Percentiles rank a stretch among this genome's conserved stretches.
Conservation (phyloP, 2,888 invertebrate genomes). For the Tenthredo mesomela region DNA sequence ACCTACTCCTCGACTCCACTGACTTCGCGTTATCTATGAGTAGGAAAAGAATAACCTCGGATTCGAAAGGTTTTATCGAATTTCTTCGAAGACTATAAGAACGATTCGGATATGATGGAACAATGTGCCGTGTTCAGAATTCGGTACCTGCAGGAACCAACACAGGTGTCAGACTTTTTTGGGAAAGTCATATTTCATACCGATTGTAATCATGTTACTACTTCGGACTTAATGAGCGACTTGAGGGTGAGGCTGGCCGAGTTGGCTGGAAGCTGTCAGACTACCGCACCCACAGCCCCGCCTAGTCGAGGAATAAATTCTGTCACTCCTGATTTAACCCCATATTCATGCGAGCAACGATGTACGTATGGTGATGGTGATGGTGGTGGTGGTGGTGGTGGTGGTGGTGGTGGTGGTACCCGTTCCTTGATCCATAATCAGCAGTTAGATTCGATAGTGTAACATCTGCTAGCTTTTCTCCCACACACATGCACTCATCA, state of each 20-base stretch:
- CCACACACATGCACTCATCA: neutral
- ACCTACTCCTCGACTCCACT: neutral
- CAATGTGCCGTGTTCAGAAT: neutral
- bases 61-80: neutral
- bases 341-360: neutral
- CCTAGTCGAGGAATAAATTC: constrained; percentile 36
- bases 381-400: neutral
- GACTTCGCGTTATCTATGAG: too few species aligned
- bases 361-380: neutral
- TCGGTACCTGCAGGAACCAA: neutral
- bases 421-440: neutral
- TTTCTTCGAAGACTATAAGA: neutral
- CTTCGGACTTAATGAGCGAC: constrained; percentile 17
- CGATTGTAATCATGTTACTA: neutral
- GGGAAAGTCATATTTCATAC: neutral
- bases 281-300: constrained; percentile 36
- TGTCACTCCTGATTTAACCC: constrained; percentile 36
- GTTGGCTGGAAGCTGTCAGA: constrained; percentile 33
- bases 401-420: neutral
- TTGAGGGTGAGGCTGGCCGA: constrained; percentile 2
- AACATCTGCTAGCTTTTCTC: neutral
- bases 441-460: neutral
- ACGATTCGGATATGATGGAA: neutral
- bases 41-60: neutral
- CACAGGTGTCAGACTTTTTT: neutral